A percentile compares a stretch with the other conserved stretches of the same genome.
Evolutionary conservation across 2,888 invertebrate species (phyloP).

Genomic region (Dexiosoma caninum): DNA sequence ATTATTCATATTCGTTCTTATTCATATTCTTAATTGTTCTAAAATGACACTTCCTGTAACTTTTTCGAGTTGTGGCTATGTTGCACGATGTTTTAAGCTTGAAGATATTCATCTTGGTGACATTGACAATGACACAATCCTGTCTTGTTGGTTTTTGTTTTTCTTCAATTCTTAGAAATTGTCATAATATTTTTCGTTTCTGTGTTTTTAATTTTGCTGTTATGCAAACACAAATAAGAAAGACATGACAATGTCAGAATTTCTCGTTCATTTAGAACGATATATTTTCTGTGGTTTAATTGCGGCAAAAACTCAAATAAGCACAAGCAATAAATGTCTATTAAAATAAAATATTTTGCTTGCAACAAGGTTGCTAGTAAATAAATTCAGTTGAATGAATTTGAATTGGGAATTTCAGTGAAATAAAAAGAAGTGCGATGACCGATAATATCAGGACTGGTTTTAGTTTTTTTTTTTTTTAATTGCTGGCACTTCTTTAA

Average conservation of each 20-base stretch:
- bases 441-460: too few species aligned
- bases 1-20: background rate
- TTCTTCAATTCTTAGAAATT: conserved; percentile 52
- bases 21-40: conserved; percentile 9
- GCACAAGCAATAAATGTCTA: background rate
- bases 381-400: conserved; percentile 1
- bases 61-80: conserved; percentile 17
- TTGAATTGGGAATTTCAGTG: background rate
- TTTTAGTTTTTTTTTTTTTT: too few species aligned
- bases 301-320: conserved; percentile 37
- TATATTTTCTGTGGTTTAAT: conserved; percentile 25
- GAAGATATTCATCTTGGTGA: conserved; percentile 47
- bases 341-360: background rate
- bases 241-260: conserved; percentile 29
- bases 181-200: conserved; percentile 14
- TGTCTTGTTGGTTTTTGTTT: conserved; percentile 20
- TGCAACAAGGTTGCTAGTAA: background rate
- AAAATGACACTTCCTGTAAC: conserved; percentile 36
- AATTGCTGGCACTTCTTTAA: too few species aligned
- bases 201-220: background rate
- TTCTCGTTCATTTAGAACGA: conserved; percentile 14
- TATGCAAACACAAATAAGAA: conserved; percentile 29
- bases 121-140: conserved; percentile 61
- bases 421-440: background rate
- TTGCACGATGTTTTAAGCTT: conserved; percentile 31